Base-by-base conservation (phyloP, 1,140 invertebrate species). In the Anthonomus grandis region DNA sequence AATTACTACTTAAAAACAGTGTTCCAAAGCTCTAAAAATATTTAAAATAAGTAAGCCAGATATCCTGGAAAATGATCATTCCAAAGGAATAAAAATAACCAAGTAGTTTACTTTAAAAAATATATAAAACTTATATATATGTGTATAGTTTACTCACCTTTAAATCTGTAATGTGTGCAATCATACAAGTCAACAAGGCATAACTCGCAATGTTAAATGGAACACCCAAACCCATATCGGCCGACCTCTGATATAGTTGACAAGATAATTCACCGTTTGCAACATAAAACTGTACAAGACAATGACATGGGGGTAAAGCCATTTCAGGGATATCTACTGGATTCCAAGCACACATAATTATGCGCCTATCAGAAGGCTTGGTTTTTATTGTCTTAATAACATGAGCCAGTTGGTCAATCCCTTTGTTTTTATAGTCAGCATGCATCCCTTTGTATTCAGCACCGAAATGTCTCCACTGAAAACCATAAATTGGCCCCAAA, bases 201-300 rank as follows among this genome's bases (percentile, higher is more conserved):
- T 99, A 99, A 58, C 93, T 97, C 13, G 97, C 96, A 67, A 99
- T 97, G 73, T 99, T 99, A 71, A 99, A 99, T 15, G 97, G 97
- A 2, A 99, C 95, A 17, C 97, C 97, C 2, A 99, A 77, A 5
- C 95, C 95, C 87, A 99, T 93, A 75, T 99, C 97, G 13, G 93
- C 96, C 59, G 95, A 97, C 67, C 97, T 80, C 77, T 99, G 97
- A 74, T 98, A 98, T 56, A 99, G 73, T 66, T 95, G 87, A 72
- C 94, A 98, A 3, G 91, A 96, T 0, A 92, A 70, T 66, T 87
- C 78, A 10, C 86, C 87, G 75, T 92, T 80, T 0, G 83, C 80
- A 0, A 99, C 96, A 79, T 91, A 95, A 76, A 99, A 99, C 73
- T 99, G 96, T 0, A 86, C 87, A 4, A 99, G 75, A 69, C 89